These are phyloP conservation scores for Ascidia mentula DNA, from an alignment of 23 tunicate genomes.

Conservation along the genomic window DNA sequence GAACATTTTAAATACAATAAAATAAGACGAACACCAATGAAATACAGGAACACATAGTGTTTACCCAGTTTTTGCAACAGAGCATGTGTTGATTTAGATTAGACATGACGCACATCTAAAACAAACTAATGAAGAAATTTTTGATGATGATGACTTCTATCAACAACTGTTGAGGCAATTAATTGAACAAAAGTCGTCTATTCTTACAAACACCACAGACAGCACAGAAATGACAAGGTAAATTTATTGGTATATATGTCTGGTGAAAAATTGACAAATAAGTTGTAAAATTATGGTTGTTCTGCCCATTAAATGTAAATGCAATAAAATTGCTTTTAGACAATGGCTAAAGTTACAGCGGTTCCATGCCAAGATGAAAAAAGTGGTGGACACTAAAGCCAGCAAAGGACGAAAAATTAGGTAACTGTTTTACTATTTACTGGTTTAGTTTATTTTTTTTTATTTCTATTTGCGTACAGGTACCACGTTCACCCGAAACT, in stretches of 20 bases:
- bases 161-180: slow-evolving; percentile 47
- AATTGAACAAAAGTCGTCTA: slow-evolving; percentile 42
- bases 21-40: too few species aligned
- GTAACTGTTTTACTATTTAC: background rate
- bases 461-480: slow-evolving; percentile 19
- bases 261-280: background rate
- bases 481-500: slow-evolving; percentile 72
- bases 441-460: background rate
- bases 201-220: background rate
- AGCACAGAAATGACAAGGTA: slow-evolving; percentile 64
- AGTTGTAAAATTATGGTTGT: background rate
- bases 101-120: slow-evolving; percentile 23
- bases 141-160: slow-evolving; percentile 65
- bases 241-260: too few species aligned
- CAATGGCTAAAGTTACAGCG: slow-evolving; percentile 83
- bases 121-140: slow-evolving; percentile 24
- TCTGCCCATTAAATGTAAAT: background rate
- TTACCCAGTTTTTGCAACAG: too few species aligned
- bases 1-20: too few species aligned
- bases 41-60: too few species aligned
- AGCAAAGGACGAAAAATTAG: slow-evolving; percentile 83
- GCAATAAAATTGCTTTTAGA: slow-evolving; percentile 15
- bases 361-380: slow-evolving; percentile 53
- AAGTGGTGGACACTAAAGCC: slow-evolving; percentile 73
- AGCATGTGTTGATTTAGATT: too few species aligned